These are phyloP conservation scores for Proales similis DNA, from an alignment of 1,140 invertebrate species.

Conservation along the genomic window DNA sequence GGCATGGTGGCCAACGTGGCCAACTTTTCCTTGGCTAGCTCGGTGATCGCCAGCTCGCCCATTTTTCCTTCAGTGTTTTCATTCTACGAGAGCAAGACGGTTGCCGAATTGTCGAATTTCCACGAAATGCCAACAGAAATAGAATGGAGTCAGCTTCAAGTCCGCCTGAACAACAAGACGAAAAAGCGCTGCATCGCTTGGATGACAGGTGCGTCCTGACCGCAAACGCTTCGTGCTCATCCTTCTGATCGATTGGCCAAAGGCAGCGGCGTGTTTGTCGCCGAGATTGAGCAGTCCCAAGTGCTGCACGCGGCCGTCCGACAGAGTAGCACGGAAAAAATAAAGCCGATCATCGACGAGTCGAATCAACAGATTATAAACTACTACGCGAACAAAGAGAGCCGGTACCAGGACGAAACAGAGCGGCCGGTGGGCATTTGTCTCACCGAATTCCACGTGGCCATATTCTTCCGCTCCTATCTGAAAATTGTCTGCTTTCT, in stretches of 20 bases:
- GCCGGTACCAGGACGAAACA: not conserved
- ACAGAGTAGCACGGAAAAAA: slow-evolving; percentile 20
- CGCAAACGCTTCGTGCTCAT: slow-evolving; percentile 1
- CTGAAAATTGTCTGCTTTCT: slow-evolving; percentile 22
- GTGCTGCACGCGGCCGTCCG: no score
- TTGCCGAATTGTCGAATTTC: slow-evolving; percentile 56
- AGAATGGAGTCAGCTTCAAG: slow-evolving; percentile 69
- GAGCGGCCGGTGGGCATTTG: slow-evolving; percentile 18
- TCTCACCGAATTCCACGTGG: slow-evolving; percentile 31
- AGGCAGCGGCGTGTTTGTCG: no score
- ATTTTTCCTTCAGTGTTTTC: slow-evolving; percentile 34
- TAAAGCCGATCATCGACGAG: slow-evolving; percentile 19
- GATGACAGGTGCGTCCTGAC: slow-evolving; percentile 71
- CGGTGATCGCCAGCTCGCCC: not conserved
- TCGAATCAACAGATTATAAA: slow-evolving; percentile 30
- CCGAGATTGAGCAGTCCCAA: no score
- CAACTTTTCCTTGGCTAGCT: not conserved
- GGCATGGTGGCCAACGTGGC: slow-evolving; percentile 33
- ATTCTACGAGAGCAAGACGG: slow-evolving; percentile 16
- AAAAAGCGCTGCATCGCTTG: slow-evolving; percentile 71
- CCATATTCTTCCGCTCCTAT: slow-evolving; percentile 5
- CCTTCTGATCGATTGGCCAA: no score
- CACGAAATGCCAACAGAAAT: slow-evolving; percentile 68
- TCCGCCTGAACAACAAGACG: slow-evolving; percentile 64
- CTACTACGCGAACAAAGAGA: slow-evolving; percentile 13